Evolutionary conservation across 2,113 vertebrate genomes (phyloP).

Genomic region (Engystomops pustulosus): DNA sequence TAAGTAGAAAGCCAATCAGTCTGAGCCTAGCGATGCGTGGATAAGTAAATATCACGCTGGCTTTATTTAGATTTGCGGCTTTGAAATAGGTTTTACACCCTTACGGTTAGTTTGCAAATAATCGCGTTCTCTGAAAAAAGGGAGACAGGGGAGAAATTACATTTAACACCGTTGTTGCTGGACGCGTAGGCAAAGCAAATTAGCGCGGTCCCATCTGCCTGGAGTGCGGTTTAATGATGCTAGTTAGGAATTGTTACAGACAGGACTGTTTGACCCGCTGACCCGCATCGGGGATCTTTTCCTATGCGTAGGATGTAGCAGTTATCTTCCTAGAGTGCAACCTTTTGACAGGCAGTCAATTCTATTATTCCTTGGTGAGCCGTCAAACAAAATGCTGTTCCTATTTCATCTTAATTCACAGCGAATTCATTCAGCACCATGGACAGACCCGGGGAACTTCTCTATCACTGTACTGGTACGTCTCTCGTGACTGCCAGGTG

Average conservation of each 20-base stretch:
- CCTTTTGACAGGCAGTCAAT: slow-evolving; percentile 50
- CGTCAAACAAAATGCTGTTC: slow-evolving; percentile 14
- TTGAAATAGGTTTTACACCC: slow-evolving; percentile 14
- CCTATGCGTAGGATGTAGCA: slow-evolving; percentile 33
- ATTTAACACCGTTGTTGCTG: not conserved
- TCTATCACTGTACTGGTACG: not conserved
- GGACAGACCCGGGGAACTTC: slow-evolving; percentile 21
- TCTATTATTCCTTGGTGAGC: slow-evolving; percentile 40
- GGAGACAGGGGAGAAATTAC: not conserved
- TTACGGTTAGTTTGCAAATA: slow-evolving; percentile 46
- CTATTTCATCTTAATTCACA: not conserved
- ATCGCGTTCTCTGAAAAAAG: not conserved
- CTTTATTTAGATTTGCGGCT: slow-evolving; percentile 43
- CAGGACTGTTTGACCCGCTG: slow-evolving; percentile 38
- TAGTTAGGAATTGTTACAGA: slow-evolving; percentile 47
- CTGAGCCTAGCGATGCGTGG: slow-evolving; percentile 23
- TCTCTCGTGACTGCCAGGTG: not conserved
- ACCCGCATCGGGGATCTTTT: slow-evolving; percentile 2
- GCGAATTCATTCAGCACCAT: slow-evolving; percentile 38
- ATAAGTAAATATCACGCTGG: slow-evolving; percentile 36
- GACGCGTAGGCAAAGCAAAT: not conserved
- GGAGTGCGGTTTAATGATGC: slow-evolving; percentile 47
- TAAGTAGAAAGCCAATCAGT: slow-evolving; percentile 36
- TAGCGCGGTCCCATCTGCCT: not conserved
- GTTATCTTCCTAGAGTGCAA: slow-evolving; percentile 31